A percentile compares a stretch with the other conserved stretches of the same genome.
phyloP scores from a whole-genome alignment of 2,113 vertebrate species.

The Hippocampus mohnikei region DNA sequence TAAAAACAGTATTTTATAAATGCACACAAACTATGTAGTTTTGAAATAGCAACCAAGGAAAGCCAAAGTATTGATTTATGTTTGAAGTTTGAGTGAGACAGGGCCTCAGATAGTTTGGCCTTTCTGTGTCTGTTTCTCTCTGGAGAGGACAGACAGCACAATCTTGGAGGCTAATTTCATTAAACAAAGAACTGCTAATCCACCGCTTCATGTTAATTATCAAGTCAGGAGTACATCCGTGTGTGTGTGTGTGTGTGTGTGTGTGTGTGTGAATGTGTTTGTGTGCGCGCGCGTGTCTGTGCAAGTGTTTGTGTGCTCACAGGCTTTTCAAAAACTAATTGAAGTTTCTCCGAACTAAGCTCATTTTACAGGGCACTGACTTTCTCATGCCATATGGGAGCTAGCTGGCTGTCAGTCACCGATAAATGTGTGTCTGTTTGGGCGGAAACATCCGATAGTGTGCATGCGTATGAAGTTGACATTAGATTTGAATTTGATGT shows the following conservation, averaged over 20 bases:
- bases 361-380: constrained; percentile 63
- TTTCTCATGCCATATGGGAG: constrained; percentile 24
- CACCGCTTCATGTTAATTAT: constrained; percentile 18
- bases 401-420: constrained; percentile 51
- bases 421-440: constrained; percentile 28
- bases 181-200: constrained; percentile 43
- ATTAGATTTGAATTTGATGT: constrained; percentile 37
- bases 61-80: no score
- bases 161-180: constrained; percentile 25
- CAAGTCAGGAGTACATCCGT: neutral
- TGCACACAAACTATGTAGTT: no score
- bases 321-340: constrained; percentile 40
- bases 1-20: no score
- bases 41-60: no score
- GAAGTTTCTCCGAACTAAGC: constrained; percentile 53
- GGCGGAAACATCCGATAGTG: constrained; percentile 19
- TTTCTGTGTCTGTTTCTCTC: neutral
- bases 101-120: neutral
- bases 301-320: neutral
- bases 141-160: neutral
- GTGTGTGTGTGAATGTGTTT: neutral
- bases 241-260: constrained; percentile 1
- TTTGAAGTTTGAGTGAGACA: neutral
- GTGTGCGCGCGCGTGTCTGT: neutral
- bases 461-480: constrained; percentile 32